Conservation (phyloP, 2,888 invertebrate species). For the Drosophila yooni region DNA sequence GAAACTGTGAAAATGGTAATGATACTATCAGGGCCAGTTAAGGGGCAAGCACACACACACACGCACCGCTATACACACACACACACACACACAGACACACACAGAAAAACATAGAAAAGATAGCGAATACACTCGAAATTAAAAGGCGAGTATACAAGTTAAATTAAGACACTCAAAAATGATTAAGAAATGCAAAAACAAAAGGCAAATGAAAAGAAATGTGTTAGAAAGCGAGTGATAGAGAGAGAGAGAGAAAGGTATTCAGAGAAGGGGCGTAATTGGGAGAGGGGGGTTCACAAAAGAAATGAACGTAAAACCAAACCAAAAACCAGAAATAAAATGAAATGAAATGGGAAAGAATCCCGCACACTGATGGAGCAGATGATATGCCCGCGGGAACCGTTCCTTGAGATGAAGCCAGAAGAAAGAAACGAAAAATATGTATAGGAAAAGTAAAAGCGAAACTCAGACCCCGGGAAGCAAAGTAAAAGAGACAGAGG, state of each 20-base stretch:
- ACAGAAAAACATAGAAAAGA: constrained; percentile 13
- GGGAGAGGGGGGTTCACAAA: constrained; percentile 24
- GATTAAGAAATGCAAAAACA: constrained; percentile 70
- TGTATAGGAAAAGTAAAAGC: constrained; percentile 28
- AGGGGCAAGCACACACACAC: constrained; percentile 16
- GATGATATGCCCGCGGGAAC: constrained; percentile 80
- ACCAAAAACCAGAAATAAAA: constrained; percentile 26
- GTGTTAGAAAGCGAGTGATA: neutral
- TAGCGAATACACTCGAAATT: constrained; percentile 51
- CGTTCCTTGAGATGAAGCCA: constrained; percentile 62
- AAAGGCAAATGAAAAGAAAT: constrained; percentile 49
- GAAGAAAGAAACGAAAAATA: constrained; percentile 28
- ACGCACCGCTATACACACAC: constrained; percentile 1
- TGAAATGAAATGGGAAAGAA: constrained; percentile 43
- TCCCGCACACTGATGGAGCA: constrained; percentile 60
- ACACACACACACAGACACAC: constrained; percentile 12
- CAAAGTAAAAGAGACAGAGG: neutral
- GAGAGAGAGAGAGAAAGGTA: neutral
- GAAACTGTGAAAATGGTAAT: constrained; percentile 61
- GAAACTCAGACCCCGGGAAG: constrained; percentile 35
- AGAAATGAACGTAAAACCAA: constrained; percentile 45
- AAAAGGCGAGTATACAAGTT: constrained; percentile 64
- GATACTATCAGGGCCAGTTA: constrained; percentile 68
- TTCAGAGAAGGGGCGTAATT: neutral
- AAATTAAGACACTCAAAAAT: constrained; percentile 79